Percentiles rank a stretch among this genome's conserved stretches.
Evolutionary conservation across 2,797 vertebrate genomes (phyloP).

Genomic region (Phoxinus dragarum): DNA sequence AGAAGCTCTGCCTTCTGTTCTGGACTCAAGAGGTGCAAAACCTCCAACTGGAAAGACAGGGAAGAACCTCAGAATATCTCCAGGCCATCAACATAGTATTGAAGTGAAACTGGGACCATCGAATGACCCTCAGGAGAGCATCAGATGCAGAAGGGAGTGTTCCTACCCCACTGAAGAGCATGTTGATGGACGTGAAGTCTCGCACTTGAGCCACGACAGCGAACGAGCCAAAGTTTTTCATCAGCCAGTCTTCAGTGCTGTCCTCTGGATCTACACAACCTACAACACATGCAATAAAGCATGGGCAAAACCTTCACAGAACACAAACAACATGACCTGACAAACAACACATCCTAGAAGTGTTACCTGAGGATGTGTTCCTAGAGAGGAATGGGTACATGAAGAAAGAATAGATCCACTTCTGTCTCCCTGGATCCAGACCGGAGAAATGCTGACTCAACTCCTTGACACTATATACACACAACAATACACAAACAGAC

Average conservation of each 20-base stretch:
- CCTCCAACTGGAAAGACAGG: constrained; percentile 71
- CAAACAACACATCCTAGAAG: neutral
- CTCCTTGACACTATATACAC: constrained; percentile 71
- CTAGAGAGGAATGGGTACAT: constrained; percentile 81
- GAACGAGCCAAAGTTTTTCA: constrained; percentile 81
- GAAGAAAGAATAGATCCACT: constrained; percentile 81
- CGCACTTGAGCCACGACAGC: constrained; percentile 69
- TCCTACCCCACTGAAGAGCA: constrained; percentile 76
- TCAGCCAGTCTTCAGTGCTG: constrained; percentile 76
- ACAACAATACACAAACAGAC: constrained; percentile 16
- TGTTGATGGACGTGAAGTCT: constrained; percentile 76
- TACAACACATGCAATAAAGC: constrained; percentile 45
- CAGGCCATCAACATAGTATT: neutral
- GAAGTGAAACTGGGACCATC: neutral
- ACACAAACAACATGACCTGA: neutral
- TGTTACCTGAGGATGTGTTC: constrained; percentile 69
- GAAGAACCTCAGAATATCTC: neutral
- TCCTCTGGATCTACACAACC: constrained; percentile 71
- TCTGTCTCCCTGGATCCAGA: constrained; percentile 71
- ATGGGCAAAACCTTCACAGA: neutral
- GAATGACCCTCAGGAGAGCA: neutral
- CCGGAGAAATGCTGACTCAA: constrained; percentile 74
- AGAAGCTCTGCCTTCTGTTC: constrained; percentile 79
- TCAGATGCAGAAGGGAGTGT: neutral
- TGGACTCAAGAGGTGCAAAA: constrained; percentile 76